These are phyloP conservation scores for Dilophus febrilis DNA, from an alignment of 2,888 invertebrate genomes.

Conservation along the genomic window DNA sequence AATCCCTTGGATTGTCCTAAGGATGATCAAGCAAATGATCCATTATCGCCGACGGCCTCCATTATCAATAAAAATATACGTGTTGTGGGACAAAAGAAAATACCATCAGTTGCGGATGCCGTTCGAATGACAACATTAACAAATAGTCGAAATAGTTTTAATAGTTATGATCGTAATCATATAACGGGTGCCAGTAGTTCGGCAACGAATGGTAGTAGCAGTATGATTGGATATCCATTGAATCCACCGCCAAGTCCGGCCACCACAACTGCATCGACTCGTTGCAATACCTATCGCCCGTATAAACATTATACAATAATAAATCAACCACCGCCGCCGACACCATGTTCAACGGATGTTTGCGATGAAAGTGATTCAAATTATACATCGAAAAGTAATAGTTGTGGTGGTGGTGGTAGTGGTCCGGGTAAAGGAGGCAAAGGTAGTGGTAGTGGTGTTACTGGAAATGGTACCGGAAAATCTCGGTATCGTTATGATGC, in stretches of 20 bases:
- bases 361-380: slow-evolving; percentile 77
- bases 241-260: slow-evolving; percentile 89
- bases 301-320: slow-evolving; percentile 61
- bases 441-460: slow-evolving; percentile 24
- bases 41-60: slow-evolving; percentile 38
- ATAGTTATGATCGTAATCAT: slow-evolving; percentile 51
- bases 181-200: slow-evolving; percentile 41
- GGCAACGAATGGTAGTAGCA: slow-evolving; percentile 30
- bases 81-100: slow-evolving; percentile 29
- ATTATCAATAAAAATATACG: slow-evolving; percentile 21
- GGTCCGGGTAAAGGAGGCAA: slow-evolving; percentile 12
- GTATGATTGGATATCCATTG: slow-evolving; percentile 50
- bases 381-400: slow-evolving; percentile 38
- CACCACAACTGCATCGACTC: slow-evolving; percentile 50
- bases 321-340: slow-evolving; percentile 80
- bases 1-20: slow-evolving; percentile 35
- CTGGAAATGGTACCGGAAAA: slow-evolving; percentile 26
- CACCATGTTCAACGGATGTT: slow-evolving; percentile 87
- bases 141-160: slow-evolving; percentile 38
- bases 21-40: slow-evolving; percentile 48
- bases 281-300: slow-evolving; percentile 45
- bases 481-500: slow-evolving; percentile 37
- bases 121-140: slow-evolving; percentile 49
- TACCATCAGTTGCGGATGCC: slow-evolving; percentile 33
- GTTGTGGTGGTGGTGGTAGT: slow-evolving; percentile 4